Conservation (phyloP, 23 tunicate species). For the Styela plicata region DNA sequence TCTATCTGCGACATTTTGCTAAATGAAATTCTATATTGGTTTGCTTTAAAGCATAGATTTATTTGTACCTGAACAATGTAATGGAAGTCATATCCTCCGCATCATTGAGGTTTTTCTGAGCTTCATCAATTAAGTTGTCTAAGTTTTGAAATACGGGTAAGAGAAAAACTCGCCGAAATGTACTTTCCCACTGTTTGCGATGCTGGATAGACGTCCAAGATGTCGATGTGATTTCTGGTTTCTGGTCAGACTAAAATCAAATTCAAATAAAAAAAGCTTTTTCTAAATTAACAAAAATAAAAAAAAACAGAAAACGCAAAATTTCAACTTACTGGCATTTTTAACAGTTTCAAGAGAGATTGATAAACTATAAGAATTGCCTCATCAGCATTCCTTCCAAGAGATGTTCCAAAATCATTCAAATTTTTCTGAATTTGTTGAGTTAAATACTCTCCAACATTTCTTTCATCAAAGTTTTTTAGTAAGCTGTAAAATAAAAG, state of each 20-base stretch:
- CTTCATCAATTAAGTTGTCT: conserved; percentile 1
- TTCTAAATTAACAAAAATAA: too few relatives aligned
- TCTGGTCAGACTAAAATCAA: too few relatives aligned
- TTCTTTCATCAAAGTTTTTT: background rate
- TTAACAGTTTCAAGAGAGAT: background rate
- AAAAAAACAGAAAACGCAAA: too few relatives aligned
- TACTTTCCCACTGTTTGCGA: conserved; percentile 12
- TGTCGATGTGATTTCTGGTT: background rate
- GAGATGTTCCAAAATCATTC: conserved; percentile 22
- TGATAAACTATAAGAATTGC: conserved; percentile 36
- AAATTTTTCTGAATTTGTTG: conserved; percentile 38
- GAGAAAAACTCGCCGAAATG: background rate
- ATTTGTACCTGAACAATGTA: background rate
- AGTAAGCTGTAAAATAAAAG: conserved; percentile 8
- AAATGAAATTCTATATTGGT: too few relatives aligned
- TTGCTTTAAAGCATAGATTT: too few relatives aligned
- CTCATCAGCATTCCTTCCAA: conserved; percentile 47
- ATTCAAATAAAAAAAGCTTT: too few relatives aligned
- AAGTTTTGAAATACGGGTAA: conserved; percentile 17
- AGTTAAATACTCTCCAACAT: background rate
- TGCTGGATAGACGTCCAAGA: conserved; percentile 5
- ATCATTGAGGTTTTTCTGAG: background rate
- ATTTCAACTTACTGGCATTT: background rate
- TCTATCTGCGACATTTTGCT: too few relatives aligned
- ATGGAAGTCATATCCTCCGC: conserved; percentile 12